Evolutionary conservation across 2,888 invertebrate species (phyloP).

Genomic region (Aphrophora alni): DNA sequence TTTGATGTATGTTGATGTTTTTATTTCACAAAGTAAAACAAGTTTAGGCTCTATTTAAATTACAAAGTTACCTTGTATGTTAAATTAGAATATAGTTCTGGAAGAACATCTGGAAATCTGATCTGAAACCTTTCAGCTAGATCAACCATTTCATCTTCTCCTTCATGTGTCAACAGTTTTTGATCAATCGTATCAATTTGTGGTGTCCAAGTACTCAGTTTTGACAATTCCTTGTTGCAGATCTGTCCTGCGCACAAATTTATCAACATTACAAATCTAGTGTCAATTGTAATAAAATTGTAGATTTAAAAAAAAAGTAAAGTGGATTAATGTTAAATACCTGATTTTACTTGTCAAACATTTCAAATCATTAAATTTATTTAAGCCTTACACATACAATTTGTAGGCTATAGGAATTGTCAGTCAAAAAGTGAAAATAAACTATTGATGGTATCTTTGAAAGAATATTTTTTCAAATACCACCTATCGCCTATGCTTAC

Average conservation of each 20-base stretch:
- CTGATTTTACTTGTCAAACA: no score
- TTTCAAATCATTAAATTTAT: no score
- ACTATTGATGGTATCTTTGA: no score
- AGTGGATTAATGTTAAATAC: no score
- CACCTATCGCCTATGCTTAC: no score
- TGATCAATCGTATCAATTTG: conserved; percentile 62
- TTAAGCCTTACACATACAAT: no score
- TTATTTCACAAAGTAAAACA: no score
- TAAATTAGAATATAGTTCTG: conserved; percentile 65
- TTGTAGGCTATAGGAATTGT: no score
- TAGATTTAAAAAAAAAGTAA: background rate
- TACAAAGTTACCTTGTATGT: conserved; percentile 63
- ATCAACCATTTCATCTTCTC: conserved; percentile 75
- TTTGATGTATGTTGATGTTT: no score
- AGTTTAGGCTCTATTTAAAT: no score
- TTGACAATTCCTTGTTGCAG: conserved; percentile 55
- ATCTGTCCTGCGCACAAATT: conserved; percentile 47
- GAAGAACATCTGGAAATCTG: conserved; percentile 70
- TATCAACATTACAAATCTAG: background rate
- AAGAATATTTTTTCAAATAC: no score
- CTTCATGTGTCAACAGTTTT: conserved; percentile 72
- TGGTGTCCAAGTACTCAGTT: conserved; percentile 67
- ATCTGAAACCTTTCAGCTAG: conserved; percentile 76
- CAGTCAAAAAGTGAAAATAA: no score
- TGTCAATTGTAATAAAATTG: background rate